Conservation (phyloP, 1,140 invertebrate species). For the Manduca sexta region DNA sequence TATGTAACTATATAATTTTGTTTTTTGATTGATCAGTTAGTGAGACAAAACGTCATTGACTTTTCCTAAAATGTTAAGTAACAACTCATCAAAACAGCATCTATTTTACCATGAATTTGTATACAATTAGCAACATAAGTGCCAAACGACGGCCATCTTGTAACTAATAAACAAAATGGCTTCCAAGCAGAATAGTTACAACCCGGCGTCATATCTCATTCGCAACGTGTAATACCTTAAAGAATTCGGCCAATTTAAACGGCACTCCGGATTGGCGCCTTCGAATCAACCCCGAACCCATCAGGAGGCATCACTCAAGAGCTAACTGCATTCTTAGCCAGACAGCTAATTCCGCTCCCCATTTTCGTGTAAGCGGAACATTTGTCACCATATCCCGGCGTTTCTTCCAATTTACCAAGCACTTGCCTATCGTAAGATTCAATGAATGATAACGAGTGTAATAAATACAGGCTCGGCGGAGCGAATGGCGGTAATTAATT, state of each 20-base stretch:
- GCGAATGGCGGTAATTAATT: conserved; percentile 65
- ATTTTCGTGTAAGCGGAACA: conserved; percentile 58
- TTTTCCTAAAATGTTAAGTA: too few species aligned
- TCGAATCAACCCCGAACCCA: conserved; percentile 33
- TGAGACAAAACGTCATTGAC: too few species aligned
- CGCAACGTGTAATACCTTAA: conserved; percentile 30
- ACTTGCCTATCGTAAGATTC: conserved; percentile 61
- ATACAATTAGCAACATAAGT: too few species aligned
- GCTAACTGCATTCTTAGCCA: conserved; percentile 53
- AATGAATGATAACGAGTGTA: conserved; percentile 69
- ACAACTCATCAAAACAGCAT: too few species aligned
- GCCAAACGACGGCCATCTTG: too few species aligned
- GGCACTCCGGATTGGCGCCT: conserved; percentile 32
- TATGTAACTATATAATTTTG: too few species aligned
- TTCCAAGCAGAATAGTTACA: conserved; percentile 7
- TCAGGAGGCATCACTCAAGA: conserved; percentile 49
- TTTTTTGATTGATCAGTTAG: too few species aligned
- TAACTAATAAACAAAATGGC: conserved; percentile 14
- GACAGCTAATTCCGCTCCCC: conserved; percentile 59
- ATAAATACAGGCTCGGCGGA: conserved; percentile 64
- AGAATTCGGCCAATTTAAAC: conserved; percentile 51
- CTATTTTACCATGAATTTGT: too few species aligned
- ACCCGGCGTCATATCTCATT: conserved; percentile 22
- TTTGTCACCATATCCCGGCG: conserved; percentile 41
- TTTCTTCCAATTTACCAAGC: conserved; percentile 40